Evolutionary conservation across 2,888 invertebrate species (phyloP).

Genomic region (Hetaerina titia): DNA sequence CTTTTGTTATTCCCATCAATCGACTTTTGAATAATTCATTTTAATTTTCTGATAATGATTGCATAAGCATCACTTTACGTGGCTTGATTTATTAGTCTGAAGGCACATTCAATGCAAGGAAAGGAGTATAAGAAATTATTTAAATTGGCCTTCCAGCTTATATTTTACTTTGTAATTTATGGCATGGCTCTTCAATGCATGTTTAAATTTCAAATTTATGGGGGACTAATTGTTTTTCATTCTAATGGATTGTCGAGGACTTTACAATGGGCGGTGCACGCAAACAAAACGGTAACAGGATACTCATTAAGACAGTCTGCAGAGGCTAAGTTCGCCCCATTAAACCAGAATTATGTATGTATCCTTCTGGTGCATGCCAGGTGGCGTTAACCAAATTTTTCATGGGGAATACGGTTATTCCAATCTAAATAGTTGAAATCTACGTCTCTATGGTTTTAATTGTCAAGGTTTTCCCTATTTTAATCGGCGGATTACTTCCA

Average conservation of each 20-base stretch:
- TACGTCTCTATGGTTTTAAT: neutral
- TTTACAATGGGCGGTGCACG: constrained; percentile 7
- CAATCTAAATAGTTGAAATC: neutral
- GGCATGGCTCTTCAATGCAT: neutral
- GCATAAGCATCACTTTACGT: neutral
- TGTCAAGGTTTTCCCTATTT: no score
- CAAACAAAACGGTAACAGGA: neutral
- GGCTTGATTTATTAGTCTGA: neutral
- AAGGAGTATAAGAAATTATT: neutral
- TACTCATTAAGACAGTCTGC: neutral
- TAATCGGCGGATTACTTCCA: no score
- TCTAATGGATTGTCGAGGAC: neutral
- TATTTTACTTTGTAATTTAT: constrained; percentile 28
- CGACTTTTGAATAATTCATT: constrained; percentile 47
- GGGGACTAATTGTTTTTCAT: neutral
- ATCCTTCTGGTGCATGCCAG: neutral
- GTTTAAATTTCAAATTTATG: constrained; percentile 15
- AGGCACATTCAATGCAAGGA: neutral
- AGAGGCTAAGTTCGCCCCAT: neutral
- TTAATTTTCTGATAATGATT: neutral
- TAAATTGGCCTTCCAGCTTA: neutral
- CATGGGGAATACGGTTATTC: neutral
- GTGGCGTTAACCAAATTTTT: neutral
- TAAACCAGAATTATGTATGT: neutral
- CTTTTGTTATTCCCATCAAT: neutral